Conservation (phyloP, 2,797 vertebrate species). For the Myiotriccus ornatus region DNA sequence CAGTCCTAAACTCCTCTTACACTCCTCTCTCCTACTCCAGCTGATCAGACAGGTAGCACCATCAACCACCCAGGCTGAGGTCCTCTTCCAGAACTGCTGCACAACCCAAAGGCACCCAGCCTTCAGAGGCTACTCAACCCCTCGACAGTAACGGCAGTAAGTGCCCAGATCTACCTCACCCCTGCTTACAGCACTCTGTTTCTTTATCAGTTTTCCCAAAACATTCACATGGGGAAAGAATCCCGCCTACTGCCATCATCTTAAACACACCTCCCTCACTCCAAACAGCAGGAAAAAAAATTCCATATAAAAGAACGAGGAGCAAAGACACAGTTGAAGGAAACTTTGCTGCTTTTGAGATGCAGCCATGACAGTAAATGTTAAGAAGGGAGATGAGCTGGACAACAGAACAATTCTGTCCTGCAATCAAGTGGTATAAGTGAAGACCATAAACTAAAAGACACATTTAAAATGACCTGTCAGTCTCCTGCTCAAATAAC, state of each 20-base stretch:
- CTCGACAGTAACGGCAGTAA: neutral
- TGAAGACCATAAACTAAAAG: slow-evolving; percentile 12
- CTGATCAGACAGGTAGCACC: neutral
- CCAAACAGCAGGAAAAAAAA: neutral
- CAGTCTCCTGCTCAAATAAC: slow-evolving; percentile 37
- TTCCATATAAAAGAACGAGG: neutral
- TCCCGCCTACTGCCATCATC: neutral
- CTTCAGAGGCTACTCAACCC: neutral
- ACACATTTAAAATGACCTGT: neutral
- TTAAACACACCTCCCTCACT: neutral
- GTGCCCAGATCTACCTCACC: neutral
- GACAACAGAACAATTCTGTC: neutral
- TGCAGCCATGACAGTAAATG: neutral
- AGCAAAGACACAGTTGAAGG: neutral
- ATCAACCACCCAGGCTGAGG: neutral
- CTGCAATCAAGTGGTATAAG: neutral
- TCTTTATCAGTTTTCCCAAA: neutral
- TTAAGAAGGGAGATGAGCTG: neutral
- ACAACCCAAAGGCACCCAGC: neutral
- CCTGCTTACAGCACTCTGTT: neutral
- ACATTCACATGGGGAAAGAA: neutral
- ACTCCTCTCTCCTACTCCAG: neutral
- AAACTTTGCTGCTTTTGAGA: neutral
- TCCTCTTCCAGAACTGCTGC: neutral
- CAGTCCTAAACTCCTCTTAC: neutral